Base-by-base conservation (phyloP, 2,888 invertebrate genomes). In the Cheilosia variabilis region DNA sequence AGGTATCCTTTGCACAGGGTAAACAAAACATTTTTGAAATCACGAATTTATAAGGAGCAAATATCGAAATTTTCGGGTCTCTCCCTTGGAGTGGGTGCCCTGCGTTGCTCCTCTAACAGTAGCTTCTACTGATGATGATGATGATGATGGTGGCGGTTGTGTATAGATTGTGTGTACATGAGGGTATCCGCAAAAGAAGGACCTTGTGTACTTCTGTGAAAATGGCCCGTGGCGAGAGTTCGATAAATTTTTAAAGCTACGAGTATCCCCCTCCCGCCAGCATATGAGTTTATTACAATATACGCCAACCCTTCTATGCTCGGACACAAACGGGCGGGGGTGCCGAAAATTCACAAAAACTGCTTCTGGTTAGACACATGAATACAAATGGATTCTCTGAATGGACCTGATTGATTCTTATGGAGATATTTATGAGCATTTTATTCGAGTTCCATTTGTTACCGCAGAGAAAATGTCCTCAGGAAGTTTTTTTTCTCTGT, bases 381-480 rank as follows among this genome's bases (percentile, higher is more conserved):
- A 90, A 91, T 90, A 91, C 90, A 91, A 91, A 91, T 91, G 90
- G 87, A 88, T 89, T 88, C 88, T 89, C 90, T 91, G 89, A 90
- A 91, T 89, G 88, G 90, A 89, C 88, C 88, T 91, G 92, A 91
- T 91, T 91, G 91, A 92, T 91, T 92, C 91, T 90, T 87, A 88
- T 88, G 87, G 87, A 88, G 87, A 88, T 86, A 88, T 87, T 88
- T 88, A 88, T 88, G 87, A 58, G 75, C 78, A 84, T 83, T 88
- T 87, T 88, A 87, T 87, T 87, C 82, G 87, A 87, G 82, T 87
- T 88, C 37, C 60, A 72, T 24, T 69, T 71, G 72, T 63, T 57
- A 81, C 80, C 81, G 55, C 81, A 76, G 68, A 76, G 72, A 72
- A 86, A 81, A 76, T 81, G 81, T 86, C 81, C 81, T 86, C 53